Conservation (phyloP, 2,888 invertebrate species). For the Ctena decussata region DNA sequence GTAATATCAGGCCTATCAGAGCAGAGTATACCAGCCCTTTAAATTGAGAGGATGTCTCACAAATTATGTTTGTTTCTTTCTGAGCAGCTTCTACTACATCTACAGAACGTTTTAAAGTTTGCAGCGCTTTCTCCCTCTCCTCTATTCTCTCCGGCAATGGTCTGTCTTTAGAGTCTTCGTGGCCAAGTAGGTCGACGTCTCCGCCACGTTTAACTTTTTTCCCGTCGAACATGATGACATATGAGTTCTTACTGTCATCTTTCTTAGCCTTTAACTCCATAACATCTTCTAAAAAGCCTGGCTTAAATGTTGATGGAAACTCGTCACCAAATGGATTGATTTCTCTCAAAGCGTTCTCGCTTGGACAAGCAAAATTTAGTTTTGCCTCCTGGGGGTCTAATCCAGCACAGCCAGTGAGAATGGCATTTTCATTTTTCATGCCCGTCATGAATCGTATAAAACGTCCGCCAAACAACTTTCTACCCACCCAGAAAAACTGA, state of each 20-base stretch:
- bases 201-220: conserved; percentile 14
- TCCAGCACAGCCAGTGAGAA: background rate
- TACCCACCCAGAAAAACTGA: conserved; percentile 18
- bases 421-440: conserved; percentile 20
- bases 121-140: background rate
- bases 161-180: conserved; percentile 7
- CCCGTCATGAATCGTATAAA: conserved; percentile 34
- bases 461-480: conserved; percentile 27
- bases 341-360: background rate
- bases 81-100: background rate
- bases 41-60: background rate
- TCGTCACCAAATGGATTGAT: conserved; percentile 17
- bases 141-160: background rate
- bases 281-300: conserved; percentile 28
- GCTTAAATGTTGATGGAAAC: background rate
- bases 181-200: conserved; percentile 25
- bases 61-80: background rate
- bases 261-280: conserved; percentile 19
- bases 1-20: background rate
- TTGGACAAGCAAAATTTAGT: conserved; percentile 35
- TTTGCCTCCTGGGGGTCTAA: conserved; percentile 1
- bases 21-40: background rate
- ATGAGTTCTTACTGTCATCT: background rate
- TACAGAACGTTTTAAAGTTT: background rate
- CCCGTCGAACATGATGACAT: conserved; percentile 35